Percentiles rank a stretch among this genome's conserved stretches.
Conservation (phyloP, 2,113 vertebrate genomes). For the Mionectes macconnelli region DNA sequence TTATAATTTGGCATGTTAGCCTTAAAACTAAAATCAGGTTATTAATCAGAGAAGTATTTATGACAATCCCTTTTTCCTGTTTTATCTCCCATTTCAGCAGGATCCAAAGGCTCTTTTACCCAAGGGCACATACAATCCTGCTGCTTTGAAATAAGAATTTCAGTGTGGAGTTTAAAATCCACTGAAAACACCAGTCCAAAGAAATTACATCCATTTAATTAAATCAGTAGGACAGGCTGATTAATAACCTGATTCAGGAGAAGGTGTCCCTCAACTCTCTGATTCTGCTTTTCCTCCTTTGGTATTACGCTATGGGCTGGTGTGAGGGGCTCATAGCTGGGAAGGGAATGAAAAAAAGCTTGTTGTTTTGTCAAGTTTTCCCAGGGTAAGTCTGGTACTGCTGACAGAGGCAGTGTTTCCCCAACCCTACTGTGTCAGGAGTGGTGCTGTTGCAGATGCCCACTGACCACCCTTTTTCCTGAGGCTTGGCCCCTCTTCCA, state of each 20-base stretch:
- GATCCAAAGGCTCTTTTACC: background rate
- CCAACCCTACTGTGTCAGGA: background rate
- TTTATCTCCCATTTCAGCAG: background rate
- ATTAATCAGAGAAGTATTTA: background rate
- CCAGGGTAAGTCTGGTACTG: accelerated
- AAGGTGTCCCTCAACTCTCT: background rate
- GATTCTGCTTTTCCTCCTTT: background rate
- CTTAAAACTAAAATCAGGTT: background rate
- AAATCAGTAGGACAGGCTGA: background rate
- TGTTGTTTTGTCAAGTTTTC: background rate
- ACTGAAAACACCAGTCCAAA: background rate
- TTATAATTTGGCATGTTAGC: background rate
- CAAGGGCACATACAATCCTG: background rate
- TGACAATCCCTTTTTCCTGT: background rate
- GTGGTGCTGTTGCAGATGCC: background rate
- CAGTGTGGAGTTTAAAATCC: background rate
- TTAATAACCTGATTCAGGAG: too few relatives aligned
- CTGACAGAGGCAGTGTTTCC: background rate
- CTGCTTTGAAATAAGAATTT: background rate
- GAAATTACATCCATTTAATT: background rate
- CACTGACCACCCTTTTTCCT: background rate
- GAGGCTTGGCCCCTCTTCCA: background rate
- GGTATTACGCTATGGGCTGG: background rate
- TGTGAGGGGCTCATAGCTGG: background rate
- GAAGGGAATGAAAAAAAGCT: background rate